A percentile compares a stretch with the other conserved stretches of the same genome.
Conservation (phyloP, 1,140 invertebrate species). For the Cheumatopsyche charites region DNA sequence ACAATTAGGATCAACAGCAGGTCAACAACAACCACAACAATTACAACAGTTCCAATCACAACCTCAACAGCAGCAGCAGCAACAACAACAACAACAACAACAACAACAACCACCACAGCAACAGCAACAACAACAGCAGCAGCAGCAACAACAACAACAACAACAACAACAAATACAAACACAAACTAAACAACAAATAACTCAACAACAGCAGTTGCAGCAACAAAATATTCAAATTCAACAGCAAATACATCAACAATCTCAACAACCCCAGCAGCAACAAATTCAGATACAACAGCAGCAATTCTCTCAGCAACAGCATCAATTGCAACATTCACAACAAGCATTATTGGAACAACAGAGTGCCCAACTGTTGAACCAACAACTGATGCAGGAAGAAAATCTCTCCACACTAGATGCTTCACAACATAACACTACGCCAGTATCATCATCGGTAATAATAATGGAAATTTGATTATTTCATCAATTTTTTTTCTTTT, state of each 20-base stretch:
- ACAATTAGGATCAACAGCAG: not conserved
- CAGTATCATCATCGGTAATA: conserved; percentile 3
- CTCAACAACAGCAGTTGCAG: conserved; percentile 51
- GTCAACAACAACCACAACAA: conserved; percentile 10
- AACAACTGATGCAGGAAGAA: conserved; percentile 42
- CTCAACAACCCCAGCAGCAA: conserved; percentile 57
- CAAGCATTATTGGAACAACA: conserved; percentile 41
- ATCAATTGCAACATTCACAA: conserved; percentile 47
- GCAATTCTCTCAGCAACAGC: conserved; percentile 45
- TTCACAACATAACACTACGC: not conserved
- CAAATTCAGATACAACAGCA: conserved; percentile 56
- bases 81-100: conserved; percentile 50
- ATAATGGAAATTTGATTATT: not conserved
- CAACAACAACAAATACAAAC: conserved; percentile 47
- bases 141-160: conserved; percentile 48
- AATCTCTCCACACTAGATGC: conserved; percentile 12
- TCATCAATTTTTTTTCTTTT: not conserved
- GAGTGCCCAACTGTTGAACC: conserved; percentile 42
- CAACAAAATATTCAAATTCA: conserved; percentile 54
- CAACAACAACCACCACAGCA: conserved; percentile 51
- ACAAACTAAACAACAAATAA: conserved; percentile 39
- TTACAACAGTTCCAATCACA: not conserved
- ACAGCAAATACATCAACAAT: conserved; percentile 54
- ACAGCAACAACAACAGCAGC: conserved; percentile 48
- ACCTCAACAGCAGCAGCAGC: conserved; percentile 42